Percentiles rank a stretch among this genome's conserved stretches.
Evolutionary conservation across 2,888 invertebrate genomes (phyloP).

Genomic region (Neuroscelio doddi): DNA sequence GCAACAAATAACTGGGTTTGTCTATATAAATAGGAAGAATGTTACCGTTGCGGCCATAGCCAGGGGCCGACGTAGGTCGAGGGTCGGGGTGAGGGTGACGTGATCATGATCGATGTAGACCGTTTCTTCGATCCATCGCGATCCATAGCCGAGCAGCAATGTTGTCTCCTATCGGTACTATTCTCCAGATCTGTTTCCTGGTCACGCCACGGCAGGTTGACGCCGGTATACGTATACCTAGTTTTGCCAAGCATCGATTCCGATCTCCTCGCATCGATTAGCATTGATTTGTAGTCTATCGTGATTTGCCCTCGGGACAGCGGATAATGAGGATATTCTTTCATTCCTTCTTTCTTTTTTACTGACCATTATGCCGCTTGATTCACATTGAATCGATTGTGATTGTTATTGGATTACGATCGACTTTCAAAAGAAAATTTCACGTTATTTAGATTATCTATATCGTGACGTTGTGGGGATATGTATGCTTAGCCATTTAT

Average conservation of each 20-base stretch:
- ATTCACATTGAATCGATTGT: slow-evolving; percentile 23
- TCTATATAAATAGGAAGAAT: slow-evolving; percentile 50
- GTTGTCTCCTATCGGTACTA: slow-evolving; percentile 35
- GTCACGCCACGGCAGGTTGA: slow-evolving; percentile 67
- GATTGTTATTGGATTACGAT: slow-evolving; percentile 16
- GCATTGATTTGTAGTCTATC: slow-evolving; percentile 63
- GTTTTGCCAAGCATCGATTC: slow-evolving; percentile 49
- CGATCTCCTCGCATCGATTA: slow-evolving; percentile 61
- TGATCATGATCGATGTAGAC: slow-evolving; percentile 70
- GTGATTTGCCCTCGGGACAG: slow-evolving; percentile 54
- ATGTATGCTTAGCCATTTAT: too few species aligned
- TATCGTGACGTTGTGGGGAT: too few species aligned
- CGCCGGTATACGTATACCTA: slow-evolving; percentile 48
- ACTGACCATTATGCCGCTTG: slow-evolving; percentile 13
- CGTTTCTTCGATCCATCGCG: slow-evolving; percentile 61
- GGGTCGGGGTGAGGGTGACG: slow-evolving; percentile 55
- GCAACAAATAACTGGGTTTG: slow-evolving; percentile 31
- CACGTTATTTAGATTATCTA: too few species aligned
- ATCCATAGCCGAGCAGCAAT: slow-evolving; percentile 48
- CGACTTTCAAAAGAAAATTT: not conserved
- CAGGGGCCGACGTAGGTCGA: slow-evolving; percentile 25
- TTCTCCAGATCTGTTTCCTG: slow-evolving; percentile 59
- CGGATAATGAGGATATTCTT: slow-evolving; percentile 28
- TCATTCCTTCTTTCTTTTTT: slow-evolving; percentile 7
- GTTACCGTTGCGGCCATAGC: slow-evolving; percentile 57